Conservation (phyloP, 1,140 invertebrate genomes). For the Homarus americanus region DNA sequence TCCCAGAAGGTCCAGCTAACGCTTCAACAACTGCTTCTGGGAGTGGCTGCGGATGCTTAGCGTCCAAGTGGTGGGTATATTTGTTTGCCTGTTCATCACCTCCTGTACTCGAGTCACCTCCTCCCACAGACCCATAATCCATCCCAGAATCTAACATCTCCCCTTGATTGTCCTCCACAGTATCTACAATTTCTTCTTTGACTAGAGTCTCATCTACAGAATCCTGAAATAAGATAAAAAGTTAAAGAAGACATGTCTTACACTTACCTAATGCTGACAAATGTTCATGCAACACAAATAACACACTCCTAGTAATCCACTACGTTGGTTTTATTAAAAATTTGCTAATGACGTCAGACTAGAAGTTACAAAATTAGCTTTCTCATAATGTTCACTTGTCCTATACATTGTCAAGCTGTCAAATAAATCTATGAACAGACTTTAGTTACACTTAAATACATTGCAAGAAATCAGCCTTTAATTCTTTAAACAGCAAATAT, state of each 20-base stretch:
- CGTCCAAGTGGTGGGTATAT: constrained; percentile 45
- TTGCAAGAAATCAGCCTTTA: not conserved
- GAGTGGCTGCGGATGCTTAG: constrained; percentile 51
- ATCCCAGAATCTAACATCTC: constrained; percentile 40
- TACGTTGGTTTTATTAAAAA: too few species aligned
- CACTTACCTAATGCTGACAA: too few species aligned
- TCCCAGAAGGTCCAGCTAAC: constrained; percentile 58
- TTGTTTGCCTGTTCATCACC: constrained; percentile 49
- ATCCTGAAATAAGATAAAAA: constrained; percentile 32
- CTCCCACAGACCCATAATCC: constrained; percentile 38
- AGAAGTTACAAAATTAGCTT: too few species aligned
- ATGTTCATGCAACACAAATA: too few species aligned
- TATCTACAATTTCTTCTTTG: constrained; percentile 66
- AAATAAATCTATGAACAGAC: too few species aligned
- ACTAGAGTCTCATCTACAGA: constrained; percentile 62
- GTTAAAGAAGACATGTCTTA: too few species aligned
- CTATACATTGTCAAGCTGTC: too few species aligned
- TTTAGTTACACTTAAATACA: too few species aligned
- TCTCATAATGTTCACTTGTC: too few species aligned
- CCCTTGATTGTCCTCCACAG: constrained; percentile 46
- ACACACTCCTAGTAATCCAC: too few species aligned
- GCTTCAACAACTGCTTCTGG: constrained; percentile 64
- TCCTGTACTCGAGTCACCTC: constrained; percentile 25
- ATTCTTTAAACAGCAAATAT: not conserved
- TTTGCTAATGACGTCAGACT: too few species aligned